Percentiles rank a stretch among this genome's conserved stretches.
These are phyloP conservation scores for Branchipolynoe longqiensis DNA, from an alignment of 2,888 invertebrate genomes.

Conservation along the genomic window DNA sequence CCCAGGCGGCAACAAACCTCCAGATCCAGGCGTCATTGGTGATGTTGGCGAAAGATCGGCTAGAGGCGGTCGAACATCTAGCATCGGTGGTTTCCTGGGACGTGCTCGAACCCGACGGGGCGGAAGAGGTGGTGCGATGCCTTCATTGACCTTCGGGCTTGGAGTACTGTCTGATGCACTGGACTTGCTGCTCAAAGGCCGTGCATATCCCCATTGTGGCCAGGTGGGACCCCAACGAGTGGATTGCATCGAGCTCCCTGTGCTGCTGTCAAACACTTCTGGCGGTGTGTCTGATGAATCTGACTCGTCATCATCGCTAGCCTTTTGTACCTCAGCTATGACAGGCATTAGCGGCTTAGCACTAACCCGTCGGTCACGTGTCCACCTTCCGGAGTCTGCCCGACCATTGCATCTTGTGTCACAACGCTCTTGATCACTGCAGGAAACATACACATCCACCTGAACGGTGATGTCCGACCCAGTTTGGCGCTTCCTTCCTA, in stretches of 20 bases:
- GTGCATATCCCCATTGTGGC: neutral
- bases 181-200: slow-evolving; percentile 7
- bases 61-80: neutral
- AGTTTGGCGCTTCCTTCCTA: neutral
- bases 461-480: slow-evolving; percentile 22
- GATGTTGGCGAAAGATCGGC: neutral
- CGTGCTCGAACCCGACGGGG: neutral
- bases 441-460: slow-evolving; percentile 24
- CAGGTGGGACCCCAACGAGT: neutral
- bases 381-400: neutral
- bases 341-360: slow-evolving; percentile 35
- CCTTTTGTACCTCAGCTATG: slow-evolving; percentile 40
- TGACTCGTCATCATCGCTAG: neutral
- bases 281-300: neutral
- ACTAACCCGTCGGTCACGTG: slow-evolving; percentile 17
- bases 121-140: slow-evolving; percentile 16
- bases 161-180: slow-evolving; percentile 15
- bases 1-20: slow-evolving; percentile 7
- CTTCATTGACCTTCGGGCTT: slow-evolving; percentile 43
- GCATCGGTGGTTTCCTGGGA: neutral
- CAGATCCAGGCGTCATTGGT: too few species aligned
- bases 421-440: slow-evolving; percentile 4
- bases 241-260: slow-evolving; percentile 27
- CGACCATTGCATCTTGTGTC: neutral
- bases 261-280: slow-evolving; percentile 33